phyloP scores from a whole-genome alignment of 2,888 invertebrate genomes.

The Baronia brevicornis region DNA sequence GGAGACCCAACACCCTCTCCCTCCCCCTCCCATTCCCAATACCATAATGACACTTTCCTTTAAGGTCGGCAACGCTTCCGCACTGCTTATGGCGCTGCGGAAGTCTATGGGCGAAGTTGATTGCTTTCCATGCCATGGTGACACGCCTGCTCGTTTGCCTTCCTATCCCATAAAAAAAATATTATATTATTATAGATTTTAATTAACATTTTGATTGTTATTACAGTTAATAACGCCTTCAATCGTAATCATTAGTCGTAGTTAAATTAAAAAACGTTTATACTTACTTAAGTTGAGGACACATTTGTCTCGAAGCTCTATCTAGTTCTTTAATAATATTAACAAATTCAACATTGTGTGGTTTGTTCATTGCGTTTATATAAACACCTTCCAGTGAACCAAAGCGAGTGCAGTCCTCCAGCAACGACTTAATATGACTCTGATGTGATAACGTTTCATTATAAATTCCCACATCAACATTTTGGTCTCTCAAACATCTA shows the following conservation, averaged over 20 bases:
- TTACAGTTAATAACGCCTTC: no score
- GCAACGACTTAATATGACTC: slow-evolving; percentile 1
- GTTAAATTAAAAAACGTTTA: background rate
- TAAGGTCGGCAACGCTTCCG: no score
- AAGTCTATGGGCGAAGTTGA: no score
- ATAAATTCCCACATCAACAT: slow-evolving; percentile 15
- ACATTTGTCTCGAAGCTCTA: slow-evolving; percentile 25
- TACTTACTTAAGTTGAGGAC: slow-evolving; percentile 30
- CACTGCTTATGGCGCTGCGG: no score
- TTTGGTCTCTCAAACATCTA: slow-evolving; percentile 22
- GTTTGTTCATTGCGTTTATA: slow-evolving; percentile 1
- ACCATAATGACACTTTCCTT: no score
- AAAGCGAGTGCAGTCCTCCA: slow-evolving; percentile 1
- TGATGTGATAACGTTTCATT: slow-evolving; percentile 6
- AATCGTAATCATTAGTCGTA: background rate
- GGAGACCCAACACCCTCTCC: no score
- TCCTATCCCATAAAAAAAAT: no score
- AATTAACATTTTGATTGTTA: no score
- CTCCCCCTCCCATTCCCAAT: no score
- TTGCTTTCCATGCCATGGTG: no score
- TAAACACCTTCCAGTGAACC: slow-evolving; percentile 13
- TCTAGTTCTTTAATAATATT: slow-evolving; percentile 22
- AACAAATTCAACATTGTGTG: background rate
- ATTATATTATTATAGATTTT: no score
- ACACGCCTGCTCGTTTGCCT: no score